A percentile compares a stretch with the other conserved stretches of the same genome.
These are phyloP conservation scores for Jacana jacana DNA, from an alignment of 2,113 vertebrate genomes.

Conservation along the genomic window DNA sequence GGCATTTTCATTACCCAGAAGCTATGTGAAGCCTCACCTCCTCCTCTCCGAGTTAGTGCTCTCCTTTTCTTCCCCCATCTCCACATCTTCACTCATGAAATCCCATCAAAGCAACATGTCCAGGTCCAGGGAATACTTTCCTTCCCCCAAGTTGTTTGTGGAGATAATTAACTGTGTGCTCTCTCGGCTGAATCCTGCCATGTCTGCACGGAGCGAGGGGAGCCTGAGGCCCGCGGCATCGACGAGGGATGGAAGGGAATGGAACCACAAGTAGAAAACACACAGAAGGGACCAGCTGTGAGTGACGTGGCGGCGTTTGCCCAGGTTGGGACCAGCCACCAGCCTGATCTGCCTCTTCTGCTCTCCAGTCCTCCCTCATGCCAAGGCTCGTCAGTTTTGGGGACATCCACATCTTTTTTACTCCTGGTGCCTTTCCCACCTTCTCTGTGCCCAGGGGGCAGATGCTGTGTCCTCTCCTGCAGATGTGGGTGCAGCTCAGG, in stretches of 20 bases:
- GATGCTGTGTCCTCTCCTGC: background rate
- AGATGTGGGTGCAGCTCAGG: background rate
- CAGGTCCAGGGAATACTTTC: background rate
- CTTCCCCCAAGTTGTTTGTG: background rate
- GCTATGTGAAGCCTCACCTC: too few species aligned
- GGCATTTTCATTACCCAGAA: background rate
- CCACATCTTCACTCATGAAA: background rate
- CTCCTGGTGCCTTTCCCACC: background rate
- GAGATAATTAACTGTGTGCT: background rate
- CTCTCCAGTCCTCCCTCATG: background rate
- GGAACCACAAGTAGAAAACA: background rate
- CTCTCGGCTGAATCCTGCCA: background rate
- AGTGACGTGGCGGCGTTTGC: rapidly evolving
- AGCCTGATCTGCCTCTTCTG: background rate
- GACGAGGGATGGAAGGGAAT: rapidly evolving
- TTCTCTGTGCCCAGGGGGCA: rapidly evolving
- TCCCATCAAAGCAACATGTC: background rate
- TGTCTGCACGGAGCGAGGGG: rapidly evolving
- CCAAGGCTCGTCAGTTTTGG: background rate
- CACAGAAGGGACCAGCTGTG: background rate
- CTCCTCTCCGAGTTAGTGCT: background rate
- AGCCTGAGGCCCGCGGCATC: background rate
- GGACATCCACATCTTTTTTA: background rate
- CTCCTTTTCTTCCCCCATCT: rapidly evolving
- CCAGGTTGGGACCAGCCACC: background rate